These are phyloP conservation scores for Xenopus borealis DNA, from an alignment of 2,113 vertebrate genomes.

Conservation along the genomic window DNA sequence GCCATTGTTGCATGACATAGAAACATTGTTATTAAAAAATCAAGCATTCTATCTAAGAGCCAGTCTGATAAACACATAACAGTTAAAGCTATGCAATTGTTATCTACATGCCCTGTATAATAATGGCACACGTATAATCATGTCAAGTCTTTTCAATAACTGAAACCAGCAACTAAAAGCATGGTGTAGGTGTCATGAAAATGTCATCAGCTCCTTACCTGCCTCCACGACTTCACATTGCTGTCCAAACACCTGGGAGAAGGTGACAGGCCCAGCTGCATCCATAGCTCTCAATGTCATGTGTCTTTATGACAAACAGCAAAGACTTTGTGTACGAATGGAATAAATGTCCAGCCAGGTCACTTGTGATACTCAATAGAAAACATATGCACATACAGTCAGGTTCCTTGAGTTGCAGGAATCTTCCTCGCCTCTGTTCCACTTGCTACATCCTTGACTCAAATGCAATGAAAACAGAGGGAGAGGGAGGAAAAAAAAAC, in stretches of 20 bases:
- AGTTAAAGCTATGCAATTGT: no score
- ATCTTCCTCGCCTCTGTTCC: not conserved
- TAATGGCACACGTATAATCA: no score
- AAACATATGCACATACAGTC: fast-evolving
- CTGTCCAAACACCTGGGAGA: slow-evolving; percentile 71
- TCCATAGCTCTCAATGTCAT: slow-evolving; percentile 62
- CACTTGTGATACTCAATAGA: not conserved
- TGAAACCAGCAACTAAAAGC: no score
- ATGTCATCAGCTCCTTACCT: slow-evolving; percentile 57
- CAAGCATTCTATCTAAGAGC: no score
- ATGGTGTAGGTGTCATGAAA: no score
- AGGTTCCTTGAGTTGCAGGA: fast-evolving
- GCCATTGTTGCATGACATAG: no score
- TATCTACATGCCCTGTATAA: no score
- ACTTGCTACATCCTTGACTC: slow-evolving; percentile 26
- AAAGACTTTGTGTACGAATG: not conserved
- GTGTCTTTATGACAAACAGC: slow-evolving; percentile 17
- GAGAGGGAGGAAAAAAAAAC: not conserved
- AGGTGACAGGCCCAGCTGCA: slow-evolving; percentile 59
- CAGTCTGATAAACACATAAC: no score
- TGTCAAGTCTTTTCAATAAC: no score
- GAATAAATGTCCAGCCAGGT: not conserved
- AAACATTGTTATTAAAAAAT: no score
- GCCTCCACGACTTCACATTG: slow-evolving; percentile 76
- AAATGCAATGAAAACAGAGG: slow-evolving; percentile 27